Evolutionary conservation across 2,888 invertebrate species (phyloP).

Genomic region (Crioceris asparagi): DNA sequence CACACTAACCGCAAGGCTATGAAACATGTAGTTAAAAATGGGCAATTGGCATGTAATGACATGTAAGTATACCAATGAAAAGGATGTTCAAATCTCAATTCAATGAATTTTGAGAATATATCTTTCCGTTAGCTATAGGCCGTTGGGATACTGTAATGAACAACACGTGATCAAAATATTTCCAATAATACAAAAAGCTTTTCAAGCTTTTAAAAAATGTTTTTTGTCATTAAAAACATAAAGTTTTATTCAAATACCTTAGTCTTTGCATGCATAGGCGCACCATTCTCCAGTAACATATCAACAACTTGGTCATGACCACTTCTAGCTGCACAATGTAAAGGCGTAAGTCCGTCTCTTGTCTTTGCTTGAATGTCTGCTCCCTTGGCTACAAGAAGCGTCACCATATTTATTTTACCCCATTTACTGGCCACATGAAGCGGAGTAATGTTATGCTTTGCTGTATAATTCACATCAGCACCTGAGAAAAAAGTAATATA

Average conservation of each 20-base stretch:
- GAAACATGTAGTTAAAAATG: no score
- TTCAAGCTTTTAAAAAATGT: background rate
- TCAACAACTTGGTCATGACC: conserved; percentile 94
- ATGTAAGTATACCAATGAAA: no score
- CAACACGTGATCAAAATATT: no score
- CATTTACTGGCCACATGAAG: conserved; percentile 97
- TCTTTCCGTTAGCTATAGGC: no score
- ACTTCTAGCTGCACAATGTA: conserved; percentile 94
- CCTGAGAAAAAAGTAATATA: conserved; percentile 30
- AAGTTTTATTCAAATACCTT: conserved; percentile 49
- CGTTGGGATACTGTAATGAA: no score
- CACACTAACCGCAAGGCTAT: no score
- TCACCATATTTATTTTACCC: conserved; percentile 92
- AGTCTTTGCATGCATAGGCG: conserved; percentile 91
- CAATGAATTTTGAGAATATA: no score
- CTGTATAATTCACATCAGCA: conserved; percentile 91
- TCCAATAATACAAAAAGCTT: background rate
- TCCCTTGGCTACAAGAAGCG: conserved; percentile 74
- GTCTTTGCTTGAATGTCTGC: conserved; percentile 91
- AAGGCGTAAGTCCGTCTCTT: conserved; percentile 87
- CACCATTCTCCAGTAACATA: conserved; percentile 74
- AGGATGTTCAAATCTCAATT: no score
- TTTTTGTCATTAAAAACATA: background rate
- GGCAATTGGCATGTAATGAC: no score
- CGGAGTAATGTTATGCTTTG: conserved; percentile 97